Percentiles rank a stretch among this genome's conserved stretches.
Conservation (phyloP, 1,140 invertebrate genomes). For the Pygmarrhopalites habei region DNA sequence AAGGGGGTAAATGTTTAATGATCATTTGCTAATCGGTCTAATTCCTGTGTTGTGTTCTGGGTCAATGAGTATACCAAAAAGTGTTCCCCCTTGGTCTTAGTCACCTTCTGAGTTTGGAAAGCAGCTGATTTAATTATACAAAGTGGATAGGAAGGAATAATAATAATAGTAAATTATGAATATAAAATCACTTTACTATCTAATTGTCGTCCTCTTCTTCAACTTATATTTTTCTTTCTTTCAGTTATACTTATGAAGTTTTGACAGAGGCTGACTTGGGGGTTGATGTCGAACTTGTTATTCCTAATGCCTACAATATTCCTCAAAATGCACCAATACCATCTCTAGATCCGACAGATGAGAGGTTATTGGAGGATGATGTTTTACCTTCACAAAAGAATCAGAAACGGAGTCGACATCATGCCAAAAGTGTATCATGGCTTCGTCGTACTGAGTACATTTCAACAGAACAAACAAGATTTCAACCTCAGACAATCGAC, state of each 20-base stretch:
- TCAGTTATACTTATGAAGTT: constrained; percentile 57
- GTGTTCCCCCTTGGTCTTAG: no score
- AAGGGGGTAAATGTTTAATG: no score
- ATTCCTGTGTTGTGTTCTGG: no score
- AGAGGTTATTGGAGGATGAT: constrained; percentile 53
- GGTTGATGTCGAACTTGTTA: constrained; percentile 59
- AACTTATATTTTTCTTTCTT: no score
- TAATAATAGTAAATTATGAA: no score
- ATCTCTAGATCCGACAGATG: constrained; percentile 50
- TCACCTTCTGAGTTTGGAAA: no score
- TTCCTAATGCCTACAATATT: constrained; percentile 53
- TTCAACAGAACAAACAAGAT: constrained; percentile 94
- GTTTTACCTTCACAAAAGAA: constrained; percentile 77
- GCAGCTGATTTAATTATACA: no score
- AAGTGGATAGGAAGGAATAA: no score
- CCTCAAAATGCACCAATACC: constrained; percentile 39
- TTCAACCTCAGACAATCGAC: constrained; percentile 89
- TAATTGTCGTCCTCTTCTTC: no score
- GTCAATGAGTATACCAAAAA: no score
- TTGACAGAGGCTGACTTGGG: constrained; percentile 59
- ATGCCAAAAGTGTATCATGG: constrained; percentile 92
- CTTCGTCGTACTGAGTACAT: constrained; percentile 97
- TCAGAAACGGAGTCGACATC: constrained; percentile 71
- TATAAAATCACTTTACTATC: no score
- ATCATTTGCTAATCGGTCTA: no score